Conservation (phyloP, 2,888 invertebrate species). For the Oscheius sp. region DNA sequence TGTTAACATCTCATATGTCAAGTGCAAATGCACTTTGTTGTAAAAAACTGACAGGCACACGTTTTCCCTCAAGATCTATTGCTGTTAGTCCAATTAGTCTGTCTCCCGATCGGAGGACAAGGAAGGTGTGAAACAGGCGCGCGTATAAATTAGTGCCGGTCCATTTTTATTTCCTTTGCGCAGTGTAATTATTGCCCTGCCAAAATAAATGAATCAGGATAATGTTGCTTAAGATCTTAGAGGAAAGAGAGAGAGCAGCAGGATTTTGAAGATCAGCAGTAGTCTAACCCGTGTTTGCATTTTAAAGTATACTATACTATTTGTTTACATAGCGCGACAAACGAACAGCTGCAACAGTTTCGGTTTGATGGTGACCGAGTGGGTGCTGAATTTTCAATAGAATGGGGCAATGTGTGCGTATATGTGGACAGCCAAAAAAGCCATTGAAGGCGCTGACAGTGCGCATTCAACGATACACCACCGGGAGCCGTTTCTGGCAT, state of each 20-base stretch:
- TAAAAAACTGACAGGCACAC: too few relatives aligned
- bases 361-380: background rate
- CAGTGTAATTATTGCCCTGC: background rate
- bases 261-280: too few relatives aligned
- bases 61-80: too few relatives aligned
- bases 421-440: constrained; percentile 23
- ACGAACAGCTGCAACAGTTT: constrained; percentile 13
- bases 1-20: background rate
- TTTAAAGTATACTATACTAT: constrained; percentile 8
- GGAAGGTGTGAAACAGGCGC: background rate
- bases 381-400: constrained; percentile 4
- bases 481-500: constrained; percentile 9
- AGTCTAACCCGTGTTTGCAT: too few relatives aligned
- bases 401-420: background rate
- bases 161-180: background rate
- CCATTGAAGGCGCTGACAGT: background rate
- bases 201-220: background rate
- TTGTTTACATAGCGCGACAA: constrained; percentile 7
- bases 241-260: background rate
- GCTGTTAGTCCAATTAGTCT: too few relatives aligned
- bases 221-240: too few relatives aligned
- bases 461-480: background rate
- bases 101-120: too few relatives aligned
- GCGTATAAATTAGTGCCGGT: constrained; percentile 8
- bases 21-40: background rate